A percentile compares a stretch with the other conserved stretches of the same genome.
Evolutionary conservation across 2,888 invertebrate genomes (phyloP).

Genomic region (Chromoteleia sp.): DNA sequence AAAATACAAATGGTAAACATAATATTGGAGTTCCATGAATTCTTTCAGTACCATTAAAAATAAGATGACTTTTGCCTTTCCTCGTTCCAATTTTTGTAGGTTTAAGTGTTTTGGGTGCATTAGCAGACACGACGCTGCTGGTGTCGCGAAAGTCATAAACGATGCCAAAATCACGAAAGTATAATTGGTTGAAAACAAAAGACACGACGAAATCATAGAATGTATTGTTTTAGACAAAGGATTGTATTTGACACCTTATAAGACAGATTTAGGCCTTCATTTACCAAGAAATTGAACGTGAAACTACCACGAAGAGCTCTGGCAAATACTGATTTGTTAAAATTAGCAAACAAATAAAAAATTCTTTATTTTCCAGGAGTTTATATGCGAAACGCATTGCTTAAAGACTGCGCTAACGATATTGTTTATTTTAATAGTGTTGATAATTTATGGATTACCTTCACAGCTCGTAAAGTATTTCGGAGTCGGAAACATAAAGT

Average conservation of each 20-base stretch:
- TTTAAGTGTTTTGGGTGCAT: constrained; percentile 74
- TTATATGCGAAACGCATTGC: constrained; percentile 75
- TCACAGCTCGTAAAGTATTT: too few species aligned
- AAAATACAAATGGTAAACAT: constrained; percentile 9
- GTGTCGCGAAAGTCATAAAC: constrained; percentile 79
- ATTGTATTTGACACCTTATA: constrained; percentile 29
- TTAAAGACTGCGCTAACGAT: constrained; percentile 47
- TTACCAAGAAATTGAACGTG: constrained; percentile 56
- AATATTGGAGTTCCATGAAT: constrained; percentile 33
- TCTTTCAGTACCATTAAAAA: constrained; percentile 26
- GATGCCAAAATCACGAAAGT: constrained; percentile 77
- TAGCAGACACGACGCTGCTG: constrained; percentile 79
- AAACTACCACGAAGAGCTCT: constrained; percentile 76
- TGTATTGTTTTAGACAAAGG: constrained; percentile 31
- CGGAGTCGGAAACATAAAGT: too few species aligned
- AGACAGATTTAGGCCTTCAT: too few species aligned
- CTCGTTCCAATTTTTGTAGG: constrained; percentile 73
- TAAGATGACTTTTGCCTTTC: constrained; percentile 72
- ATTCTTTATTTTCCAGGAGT: constrained; percentile 78
- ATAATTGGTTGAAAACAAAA: constrained; percentile 74
- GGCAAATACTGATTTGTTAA: constrained; percentile 75
- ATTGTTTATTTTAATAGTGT: too few species aligned
- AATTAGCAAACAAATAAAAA: constrained; percentile 73
- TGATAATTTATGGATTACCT: too few species aligned
- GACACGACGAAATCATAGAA: constrained; percentile 14